Evolutionary conservation across 2,113 vertebrate species (phyloP).

Genomic region (Panthera leo): DNA sequence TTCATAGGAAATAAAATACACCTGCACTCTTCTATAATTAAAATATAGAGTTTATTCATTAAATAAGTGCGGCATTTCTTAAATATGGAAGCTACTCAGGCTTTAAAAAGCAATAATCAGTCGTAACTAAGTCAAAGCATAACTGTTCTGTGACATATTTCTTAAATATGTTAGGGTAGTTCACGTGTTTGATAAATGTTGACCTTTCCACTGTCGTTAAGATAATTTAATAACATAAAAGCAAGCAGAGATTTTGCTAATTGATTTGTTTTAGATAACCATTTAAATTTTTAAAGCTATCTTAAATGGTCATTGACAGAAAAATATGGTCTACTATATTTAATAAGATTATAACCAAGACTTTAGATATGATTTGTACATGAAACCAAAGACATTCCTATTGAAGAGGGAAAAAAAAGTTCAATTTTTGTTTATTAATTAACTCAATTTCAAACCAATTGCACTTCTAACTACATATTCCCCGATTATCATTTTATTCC

Average conservation of each 20-base stretch:
- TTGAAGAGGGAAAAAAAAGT: not conserved
- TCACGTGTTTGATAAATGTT: conserved; percentile 53
- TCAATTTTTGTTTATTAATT: conserved; percentile 34
- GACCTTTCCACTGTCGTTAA: conserved; percentile 54
- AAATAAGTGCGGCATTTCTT: conserved; percentile 69
- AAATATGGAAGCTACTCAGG: conserved; percentile 37
- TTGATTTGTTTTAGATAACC: conserved; percentile 54
- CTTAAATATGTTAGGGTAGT: conserved; percentile 69
- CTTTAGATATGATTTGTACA: conserved; percentile 3
- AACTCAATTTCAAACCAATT: conserved; percentile 6
- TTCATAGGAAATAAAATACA: not conserved
- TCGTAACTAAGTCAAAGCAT: conserved; percentile 40
- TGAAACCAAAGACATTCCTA: not conserved
- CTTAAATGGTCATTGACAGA: conserved; percentile 43
- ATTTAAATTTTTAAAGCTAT: conserved; percentile 51
- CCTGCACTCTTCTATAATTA: conserved; percentile 27
- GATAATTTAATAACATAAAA: conserved; percentile 64
- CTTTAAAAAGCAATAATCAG: not conserved
- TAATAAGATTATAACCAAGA: conserved; percentile 60
- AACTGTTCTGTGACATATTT: conserved; percentile 40
- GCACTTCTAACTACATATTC: not conserved
- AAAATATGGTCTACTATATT: conserved; percentile 25
- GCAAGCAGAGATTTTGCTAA: conserved; percentile 45
- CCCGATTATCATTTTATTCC: not conserved
- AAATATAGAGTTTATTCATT: conserved; percentile 63